A percentile compares a stretch with the other conserved stretches of the same genome.
phyloP scores from a whole-genome alignment of 2,888 invertebrate genomes.

The Ormyrus rosae region DNA sequence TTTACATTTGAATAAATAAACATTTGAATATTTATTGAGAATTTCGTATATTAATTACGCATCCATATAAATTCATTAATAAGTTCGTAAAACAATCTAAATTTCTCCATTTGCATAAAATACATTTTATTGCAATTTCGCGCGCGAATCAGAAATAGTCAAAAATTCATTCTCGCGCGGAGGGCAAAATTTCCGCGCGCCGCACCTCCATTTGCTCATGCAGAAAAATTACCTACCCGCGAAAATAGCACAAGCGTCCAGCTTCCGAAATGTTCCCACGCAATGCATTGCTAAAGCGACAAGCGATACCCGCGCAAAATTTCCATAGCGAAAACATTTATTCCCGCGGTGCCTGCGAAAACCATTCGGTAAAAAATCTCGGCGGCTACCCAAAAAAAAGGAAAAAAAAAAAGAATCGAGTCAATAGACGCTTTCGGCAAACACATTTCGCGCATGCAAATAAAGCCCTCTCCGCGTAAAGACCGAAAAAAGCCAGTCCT shows the following conservation, averaged over 20 bases:
- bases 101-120: no score
- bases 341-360: background rate
- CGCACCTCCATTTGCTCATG: background rate
- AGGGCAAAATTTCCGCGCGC: no score
- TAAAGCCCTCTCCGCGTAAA: conserved; percentile 24
- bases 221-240: background rate
- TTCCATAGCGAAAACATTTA: conserved; percentile 25
- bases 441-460: conserved; percentile 43
- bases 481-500: background rate
- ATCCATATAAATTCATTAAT: no score
- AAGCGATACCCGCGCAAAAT: conserved; percentile 4
- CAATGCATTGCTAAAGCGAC: background rate
- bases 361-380: no score
- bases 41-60: no score
- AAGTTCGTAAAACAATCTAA: no score
- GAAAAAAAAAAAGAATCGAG: background rate
- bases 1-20: no score
- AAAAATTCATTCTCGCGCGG: no score
- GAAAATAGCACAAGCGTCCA: background rate
- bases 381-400: background rate
- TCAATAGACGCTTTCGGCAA: background rate
- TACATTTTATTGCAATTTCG: no score
- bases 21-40: no score
- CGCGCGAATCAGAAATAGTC: no score
- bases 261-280: background rate